Percentiles rank a stretch among this genome's conserved stretches.
Evolutionary conservation across 2,113 vertebrate species (phyloP).

Genomic region (Cyprinodon variegatus): DNA sequence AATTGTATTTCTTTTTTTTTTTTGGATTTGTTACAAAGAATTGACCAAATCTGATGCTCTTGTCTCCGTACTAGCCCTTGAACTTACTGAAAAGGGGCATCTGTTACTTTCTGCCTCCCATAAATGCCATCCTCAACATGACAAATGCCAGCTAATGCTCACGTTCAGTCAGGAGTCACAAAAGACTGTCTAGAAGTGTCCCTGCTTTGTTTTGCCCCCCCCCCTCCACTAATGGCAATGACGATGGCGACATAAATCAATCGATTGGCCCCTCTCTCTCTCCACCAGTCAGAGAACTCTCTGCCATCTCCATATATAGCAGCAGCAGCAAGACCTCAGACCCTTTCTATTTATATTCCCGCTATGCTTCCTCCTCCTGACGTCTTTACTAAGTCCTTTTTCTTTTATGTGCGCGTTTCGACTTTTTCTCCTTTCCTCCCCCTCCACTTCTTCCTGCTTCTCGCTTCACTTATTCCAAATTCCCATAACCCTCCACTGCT

Average conservation of each 20-base stretch:
- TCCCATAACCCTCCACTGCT: constrained; percentile 71
- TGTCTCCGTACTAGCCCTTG: constrained; percentile 2
- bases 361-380: constrained; percentile 58
- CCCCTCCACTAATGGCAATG: constrained; percentile 21
- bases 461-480: constrained; percentile 60
- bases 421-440: not conserved
- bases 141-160: constrained; percentile 25
- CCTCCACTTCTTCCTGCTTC: constrained; percentile 21
- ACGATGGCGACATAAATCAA: constrained; percentile 61
- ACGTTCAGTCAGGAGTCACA: constrained; percentile 3
- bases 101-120: not conserved
- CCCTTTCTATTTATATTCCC: constrained; percentile 78
- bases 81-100: not conserved
- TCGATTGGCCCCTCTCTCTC: constrained; percentile 45
- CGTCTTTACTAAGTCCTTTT: constrained; percentile 62
- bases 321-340: constrained; percentile 61
- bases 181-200: constrained; percentile 3
- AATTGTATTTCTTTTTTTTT: not conserved
- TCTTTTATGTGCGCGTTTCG: constrained; percentile 25
- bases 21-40: not conserved
- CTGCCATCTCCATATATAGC: constrained; percentile 81
- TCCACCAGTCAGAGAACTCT: constrained; percentile 33
- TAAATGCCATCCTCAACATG: constrained; percentile 23
- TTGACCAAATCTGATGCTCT: not conserved
- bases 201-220: constrained; percentile 41